Percentiles rank a stretch among this genome's conserved stretches.
phyloP scores from a whole-genome alignment of 2,888 invertebrate genomes.

The Caenorhabditis japonica region DNA sequence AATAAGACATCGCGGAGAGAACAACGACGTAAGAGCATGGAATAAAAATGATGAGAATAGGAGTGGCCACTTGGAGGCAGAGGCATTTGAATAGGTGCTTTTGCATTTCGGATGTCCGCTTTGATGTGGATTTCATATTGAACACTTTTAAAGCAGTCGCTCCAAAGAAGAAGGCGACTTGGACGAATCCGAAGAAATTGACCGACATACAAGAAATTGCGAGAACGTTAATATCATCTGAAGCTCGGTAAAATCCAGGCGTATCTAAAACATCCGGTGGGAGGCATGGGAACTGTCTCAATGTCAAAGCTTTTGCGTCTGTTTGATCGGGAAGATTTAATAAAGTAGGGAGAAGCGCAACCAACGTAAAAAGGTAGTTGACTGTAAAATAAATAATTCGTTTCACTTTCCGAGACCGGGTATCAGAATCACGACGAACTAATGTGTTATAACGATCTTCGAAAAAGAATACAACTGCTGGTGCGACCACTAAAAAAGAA shows the following conservation, averaged over 20 bases:
- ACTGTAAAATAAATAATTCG: not conserved
- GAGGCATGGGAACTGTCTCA: not conserved
- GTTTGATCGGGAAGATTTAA: not conserved
- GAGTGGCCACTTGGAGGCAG: not conserved
- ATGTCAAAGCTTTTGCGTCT: not conserved
- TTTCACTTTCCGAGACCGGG: not conserved
- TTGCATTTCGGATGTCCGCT: conserved; percentile 1
- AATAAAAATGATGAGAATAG: not conserved
- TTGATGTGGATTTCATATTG: not conserved
- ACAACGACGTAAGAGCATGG: not conserved
- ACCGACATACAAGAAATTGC: not conserved
- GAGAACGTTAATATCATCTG: not conserved
- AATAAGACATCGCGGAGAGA: not conserved
- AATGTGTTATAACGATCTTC: too few species aligned
- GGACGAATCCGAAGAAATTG: too few species aligned
- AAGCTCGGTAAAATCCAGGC: not conserved
- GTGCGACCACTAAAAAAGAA: not conserved
- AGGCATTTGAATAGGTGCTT: not conserved
- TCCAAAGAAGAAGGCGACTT: too few species aligned
- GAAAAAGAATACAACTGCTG: not conserved
- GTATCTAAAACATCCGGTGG: not conserved
- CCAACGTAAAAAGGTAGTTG: not conserved
- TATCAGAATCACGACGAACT: not conserved
- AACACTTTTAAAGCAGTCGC: not conserved
- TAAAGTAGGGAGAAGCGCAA: not conserved